phyloP scores from a whole-genome alignment of 1,140 invertebrate species.

The Sarcophaga peregrina region DNA sequence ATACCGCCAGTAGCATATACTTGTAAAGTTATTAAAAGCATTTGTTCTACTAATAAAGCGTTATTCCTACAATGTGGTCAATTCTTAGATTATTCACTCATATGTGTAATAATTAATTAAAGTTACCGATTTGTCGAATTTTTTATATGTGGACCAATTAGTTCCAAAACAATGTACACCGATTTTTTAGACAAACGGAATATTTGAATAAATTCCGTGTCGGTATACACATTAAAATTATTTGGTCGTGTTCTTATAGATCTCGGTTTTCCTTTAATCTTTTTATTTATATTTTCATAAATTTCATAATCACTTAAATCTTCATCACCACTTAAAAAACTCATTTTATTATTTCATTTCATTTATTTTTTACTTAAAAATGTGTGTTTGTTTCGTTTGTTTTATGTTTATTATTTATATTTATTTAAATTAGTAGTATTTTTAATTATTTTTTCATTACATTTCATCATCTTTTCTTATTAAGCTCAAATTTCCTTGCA shows the following conservation, averaged over 20 bases:
- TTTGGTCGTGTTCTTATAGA: not conserved
- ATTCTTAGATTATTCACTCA: not conserved
- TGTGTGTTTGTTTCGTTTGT: no score
- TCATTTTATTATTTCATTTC: no score
- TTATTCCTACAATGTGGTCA: not conserved
- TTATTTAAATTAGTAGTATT: no score
- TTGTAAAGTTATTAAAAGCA: not conserved
- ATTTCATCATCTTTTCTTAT: no score
- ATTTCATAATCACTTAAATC: not conserved
- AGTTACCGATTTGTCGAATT: not conserved
- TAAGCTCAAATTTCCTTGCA: no score
- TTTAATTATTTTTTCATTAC: no score
- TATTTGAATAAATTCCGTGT: not conserved
- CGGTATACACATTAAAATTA: not conserved
- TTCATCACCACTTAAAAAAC: not conserved
- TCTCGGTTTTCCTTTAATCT: not conserved
- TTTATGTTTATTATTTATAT: no score
- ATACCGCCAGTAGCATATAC: not conserved
- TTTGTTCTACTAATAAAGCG: not conserved
- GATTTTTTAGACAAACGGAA: not conserved
- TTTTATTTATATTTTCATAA: not conserved
- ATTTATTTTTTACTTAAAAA: not conserved
- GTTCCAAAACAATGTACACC: not conserved
- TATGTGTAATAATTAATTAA: not conserved
- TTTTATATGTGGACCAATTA: conserved; percentile 6